Evolutionary conservation across 2,888 invertebrate species (phyloP).

Genomic region (Catonia carolina): DNA sequence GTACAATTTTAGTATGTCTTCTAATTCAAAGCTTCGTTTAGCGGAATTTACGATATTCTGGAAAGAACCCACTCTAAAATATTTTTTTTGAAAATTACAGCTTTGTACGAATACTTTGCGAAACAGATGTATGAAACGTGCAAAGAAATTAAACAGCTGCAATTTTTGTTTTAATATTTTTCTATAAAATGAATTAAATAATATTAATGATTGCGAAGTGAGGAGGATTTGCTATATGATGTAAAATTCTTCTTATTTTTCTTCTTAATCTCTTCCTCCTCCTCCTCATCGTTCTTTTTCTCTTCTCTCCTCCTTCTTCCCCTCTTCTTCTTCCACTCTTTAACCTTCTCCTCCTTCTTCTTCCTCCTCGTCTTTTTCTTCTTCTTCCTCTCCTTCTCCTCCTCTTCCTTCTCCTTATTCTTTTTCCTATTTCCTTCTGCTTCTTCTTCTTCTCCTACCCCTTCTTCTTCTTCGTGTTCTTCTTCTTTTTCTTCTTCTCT

Average conservation of each 20-base stretch:
- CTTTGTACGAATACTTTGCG: too few relatives aligned
- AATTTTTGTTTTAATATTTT: too few relatives aligned
- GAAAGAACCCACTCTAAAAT: too few relatives aligned
- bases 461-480: not conserved
- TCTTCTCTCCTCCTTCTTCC: not conserved
- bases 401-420: not conserved
- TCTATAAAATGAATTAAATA: too few relatives aligned
- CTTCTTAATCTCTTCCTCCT: not conserved
- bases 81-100: too few relatives aligned
- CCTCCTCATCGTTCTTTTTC: not conserved
- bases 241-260: not conserved
- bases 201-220: too few relatives aligned
- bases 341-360: not conserved
- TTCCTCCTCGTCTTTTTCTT: not conserved
- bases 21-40: too few relatives aligned
- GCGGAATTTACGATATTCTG: too few relatives aligned
- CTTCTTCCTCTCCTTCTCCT: not conserved
- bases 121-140: too few relatives aligned
- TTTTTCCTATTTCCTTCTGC: not conserved
- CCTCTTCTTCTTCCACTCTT: not conserved
- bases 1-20: too few relatives aligned
- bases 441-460: not conserved
- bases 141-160: too few relatives aligned
- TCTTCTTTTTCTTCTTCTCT: not conserved
- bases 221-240: too few relatives aligned